These are phyloP conservation scores for Musca vetustissima DNA, from an alignment of 1,140 invertebrate genomes.

Conservation along the genomic window DNA sequence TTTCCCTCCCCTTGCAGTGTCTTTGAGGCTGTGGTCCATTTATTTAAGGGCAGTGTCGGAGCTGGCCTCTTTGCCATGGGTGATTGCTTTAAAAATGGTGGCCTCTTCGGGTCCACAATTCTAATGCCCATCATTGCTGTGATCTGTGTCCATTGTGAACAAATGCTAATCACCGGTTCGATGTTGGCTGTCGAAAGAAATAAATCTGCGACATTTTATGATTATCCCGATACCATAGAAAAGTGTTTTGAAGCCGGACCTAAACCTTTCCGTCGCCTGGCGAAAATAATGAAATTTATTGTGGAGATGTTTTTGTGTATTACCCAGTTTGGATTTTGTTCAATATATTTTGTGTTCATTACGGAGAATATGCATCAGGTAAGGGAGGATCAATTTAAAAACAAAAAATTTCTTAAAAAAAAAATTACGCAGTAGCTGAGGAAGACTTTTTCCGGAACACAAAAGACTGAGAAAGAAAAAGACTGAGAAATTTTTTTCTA, in stretches of 20 bases:
- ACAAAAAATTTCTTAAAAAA: neutral
- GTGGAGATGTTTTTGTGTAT: slow-evolving; percentile 82
- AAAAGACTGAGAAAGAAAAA: no score
- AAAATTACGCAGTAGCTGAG: neutral
- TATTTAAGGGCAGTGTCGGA: slow-evolving; percentile 68
- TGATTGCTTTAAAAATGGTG: slow-evolving; percentile 74
- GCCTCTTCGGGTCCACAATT: slow-evolving; percentile 67
- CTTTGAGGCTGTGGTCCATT: slow-evolving; percentile 65
- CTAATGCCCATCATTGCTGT: slow-evolving; percentile 68
- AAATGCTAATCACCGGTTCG: slow-evolving; percentile 57
- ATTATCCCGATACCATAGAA: slow-evolving; percentile 80
- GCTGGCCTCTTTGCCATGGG: slow-evolving; percentile 76
- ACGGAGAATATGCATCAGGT: slow-evolving; percentile 79
- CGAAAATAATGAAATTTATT: slow-evolving; percentile 64
- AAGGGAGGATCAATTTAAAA: slow-evolving; percentile 5
- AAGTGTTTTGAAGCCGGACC: slow-evolving; percentile 76
- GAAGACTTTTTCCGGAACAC: no score
- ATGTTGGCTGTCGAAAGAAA: slow-evolving; percentile 42
- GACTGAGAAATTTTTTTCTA: no score
- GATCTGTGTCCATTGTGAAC: slow-evolving; percentile 73
- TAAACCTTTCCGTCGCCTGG: slow-evolving; percentile 60
- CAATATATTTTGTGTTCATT: slow-evolving; percentile 92
- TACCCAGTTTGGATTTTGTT: slow-evolving; percentile 95
- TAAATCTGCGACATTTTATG: slow-evolving; percentile 52
- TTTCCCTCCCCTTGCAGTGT: slow-evolving; percentile 54